These are phyloP conservation scores for Agrotis puta DNA, from an alignment of 2,888 invertebrate species.

Conservation along the genomic window DNA sequence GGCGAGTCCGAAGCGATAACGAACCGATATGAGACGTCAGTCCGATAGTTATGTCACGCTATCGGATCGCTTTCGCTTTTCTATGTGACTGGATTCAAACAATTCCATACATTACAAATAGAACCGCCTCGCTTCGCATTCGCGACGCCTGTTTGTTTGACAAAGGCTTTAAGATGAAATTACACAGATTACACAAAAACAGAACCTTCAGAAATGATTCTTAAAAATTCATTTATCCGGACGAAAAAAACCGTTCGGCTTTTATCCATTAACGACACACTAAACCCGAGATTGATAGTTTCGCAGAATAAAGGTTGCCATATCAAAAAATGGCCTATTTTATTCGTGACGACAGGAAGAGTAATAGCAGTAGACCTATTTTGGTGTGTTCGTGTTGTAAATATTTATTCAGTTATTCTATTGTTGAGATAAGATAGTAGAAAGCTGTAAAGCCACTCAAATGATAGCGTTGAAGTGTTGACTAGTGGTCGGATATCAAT, in stretches of 20 bases:
- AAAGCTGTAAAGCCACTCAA: conserved; percentile 40
- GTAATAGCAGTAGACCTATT: conserved; percentile 32
- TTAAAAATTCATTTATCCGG: background rate
- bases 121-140: too few species aligned
- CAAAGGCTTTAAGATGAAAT: conserved; percentile 42
- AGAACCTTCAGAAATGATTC: conserved; percentile 9
- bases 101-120: too few species aligned
- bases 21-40: too few species aligned
- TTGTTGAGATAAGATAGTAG: conserved; percentile 45
- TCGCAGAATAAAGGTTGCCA: background rate
- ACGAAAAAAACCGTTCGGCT: conserved; percentile 9
- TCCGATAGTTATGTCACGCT: too few species aligned
- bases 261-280: conserved; percentile 12
- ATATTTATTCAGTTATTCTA: conserved; percentile 53
- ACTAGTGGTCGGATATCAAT: conserved; percentile 13
- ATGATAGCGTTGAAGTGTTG: conserved; percentile 45
- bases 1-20: too few species aligned
- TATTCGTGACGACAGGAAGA: conserved; percentile 21
- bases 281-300: conserved; percentile 24
- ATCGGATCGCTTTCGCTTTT: too few species aligned
- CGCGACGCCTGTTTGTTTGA: too few species aligned
- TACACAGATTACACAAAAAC: conserved; percentile 24
- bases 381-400: conserved; percentile 20
- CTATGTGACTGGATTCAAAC: too few species aligned
- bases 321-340: conserved; percentile 6